phyloP scores from a whole-genome alignment of 2,113 vertebrate genomes.

The Oophaga pumilio region DNA sequence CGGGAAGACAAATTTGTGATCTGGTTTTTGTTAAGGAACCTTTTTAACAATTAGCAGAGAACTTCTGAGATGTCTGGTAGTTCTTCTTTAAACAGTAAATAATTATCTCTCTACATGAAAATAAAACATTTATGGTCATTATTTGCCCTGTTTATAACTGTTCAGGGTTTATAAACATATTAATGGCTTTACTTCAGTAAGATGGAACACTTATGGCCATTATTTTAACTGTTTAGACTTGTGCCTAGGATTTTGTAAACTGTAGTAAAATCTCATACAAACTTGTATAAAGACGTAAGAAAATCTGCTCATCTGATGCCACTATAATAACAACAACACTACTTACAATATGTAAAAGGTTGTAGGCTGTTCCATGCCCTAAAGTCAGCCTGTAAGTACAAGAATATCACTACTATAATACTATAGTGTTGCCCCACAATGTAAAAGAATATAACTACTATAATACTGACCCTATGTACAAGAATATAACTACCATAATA shows the following conservation, averaged over 20 bases:
- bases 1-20: too few species aligned
- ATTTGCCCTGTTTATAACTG: neutral
- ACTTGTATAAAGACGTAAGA: neutral
- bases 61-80: neutral
- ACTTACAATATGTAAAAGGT: neutral
- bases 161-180: neutral
- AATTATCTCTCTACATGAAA: neutral
- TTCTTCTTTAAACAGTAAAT: neutral
- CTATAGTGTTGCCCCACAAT: neutral
- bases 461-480: neutral
- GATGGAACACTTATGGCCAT: neutral
- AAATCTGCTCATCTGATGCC: neutral
- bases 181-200: neutral
- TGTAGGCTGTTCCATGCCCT: neutral
- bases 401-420: too few species aligned
- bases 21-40: too few species aligned
- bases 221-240: neutral
- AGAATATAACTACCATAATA: too few species aligned
- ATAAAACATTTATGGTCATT: neutral
- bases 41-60: too few species aligned
- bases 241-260: neutral
- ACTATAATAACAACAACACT: neutral
- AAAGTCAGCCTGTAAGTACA: neutral
- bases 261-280: neutral
- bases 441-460: neutral